Base-by-base conservation (phyloP, 2,797 vertebrate species). In the Malacoctenus gilli region DNA sequence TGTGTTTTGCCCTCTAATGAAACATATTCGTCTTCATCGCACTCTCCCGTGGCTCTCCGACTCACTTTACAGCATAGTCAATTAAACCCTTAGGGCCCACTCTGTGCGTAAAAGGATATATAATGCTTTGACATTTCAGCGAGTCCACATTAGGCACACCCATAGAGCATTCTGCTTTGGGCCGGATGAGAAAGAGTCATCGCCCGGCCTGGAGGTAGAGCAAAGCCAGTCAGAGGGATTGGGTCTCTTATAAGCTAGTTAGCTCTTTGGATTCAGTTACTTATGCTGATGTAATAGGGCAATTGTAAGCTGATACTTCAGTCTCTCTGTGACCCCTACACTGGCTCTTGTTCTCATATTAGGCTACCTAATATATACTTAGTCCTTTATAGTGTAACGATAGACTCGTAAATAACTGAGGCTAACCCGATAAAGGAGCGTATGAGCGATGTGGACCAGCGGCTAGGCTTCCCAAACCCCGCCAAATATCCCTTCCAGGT, bases 51-150 rank as follows among this genome's bases (percentile, higher is more conserved):
- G 62, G 85, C 83, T 89, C 88, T 89, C 88, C 79, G 89, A 90
- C 89, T 92, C 88, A 87, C 88, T 91, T 91, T 89, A 87, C 85
- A 84, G 89, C 84, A 81, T 85, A 89, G 90, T 90, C 89, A 89
- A 91, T 91, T 89, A 91, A 90, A 87, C 80, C 89, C 91, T 87
- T 76, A 79, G 84, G 89, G 90, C 75, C 80, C 75, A 80, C 83
- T 88, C 82, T 88, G 86, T 80, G 87, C 82, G 83, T 85, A 89
- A 91, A 92, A 89, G 89, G 88, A 92, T 90, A 89, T 90, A 90
- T 92, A 91, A 89, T 84, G 87, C 88, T 88, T 88, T 92, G 90
- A 92, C 91, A 90, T 93, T 92, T 92, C 84, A 77, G 75, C 69
- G 70, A 69, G 85, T 81, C 80, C 76, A 71, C 89, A 89, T 91